phyloP scores from a whole-genome alignment of 2,113 vertebrate species.

The Nycticorax nycticorax region DNA sequence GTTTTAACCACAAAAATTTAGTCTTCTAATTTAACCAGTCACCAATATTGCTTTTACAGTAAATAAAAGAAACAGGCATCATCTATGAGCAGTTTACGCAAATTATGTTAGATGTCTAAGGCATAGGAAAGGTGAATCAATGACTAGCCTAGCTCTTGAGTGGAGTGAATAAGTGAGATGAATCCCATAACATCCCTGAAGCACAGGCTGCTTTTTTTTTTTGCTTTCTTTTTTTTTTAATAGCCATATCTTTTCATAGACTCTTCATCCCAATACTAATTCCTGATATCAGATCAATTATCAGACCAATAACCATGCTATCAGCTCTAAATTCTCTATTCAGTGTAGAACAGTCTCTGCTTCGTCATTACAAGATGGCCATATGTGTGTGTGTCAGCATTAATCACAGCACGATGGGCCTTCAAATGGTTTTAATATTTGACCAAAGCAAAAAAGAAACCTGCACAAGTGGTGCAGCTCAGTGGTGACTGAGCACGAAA shows the following conservation, averaged over 20 bases:
- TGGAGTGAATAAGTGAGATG: background rate
- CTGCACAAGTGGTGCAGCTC: background rate
- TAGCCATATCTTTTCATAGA: background rate
- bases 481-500: background rate
- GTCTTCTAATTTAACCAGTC: background rate
- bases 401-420: background rate
- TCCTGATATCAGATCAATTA: background rate
- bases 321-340: background rate
- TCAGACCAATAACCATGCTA: background rate
- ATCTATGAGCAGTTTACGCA: background rate
- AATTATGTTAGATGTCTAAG: background rate
- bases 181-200: background rate
- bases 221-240: background rate
- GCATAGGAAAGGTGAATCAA: background rate
- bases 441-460: background rate
- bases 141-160: background rate
- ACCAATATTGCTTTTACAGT: background rate
- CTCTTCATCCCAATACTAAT: background rate
- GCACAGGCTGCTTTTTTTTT: background rate
- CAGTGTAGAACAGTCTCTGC: background rate
- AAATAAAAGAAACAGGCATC: background rate
- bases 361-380: background rate
- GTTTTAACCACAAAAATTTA: background rate
- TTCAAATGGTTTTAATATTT: conserved; percentile 6
- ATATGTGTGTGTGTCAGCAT: background rate